Base-by-base conservation (phyloP, 23 tunicate species). In the Botrylloides violaceus region DNA sequence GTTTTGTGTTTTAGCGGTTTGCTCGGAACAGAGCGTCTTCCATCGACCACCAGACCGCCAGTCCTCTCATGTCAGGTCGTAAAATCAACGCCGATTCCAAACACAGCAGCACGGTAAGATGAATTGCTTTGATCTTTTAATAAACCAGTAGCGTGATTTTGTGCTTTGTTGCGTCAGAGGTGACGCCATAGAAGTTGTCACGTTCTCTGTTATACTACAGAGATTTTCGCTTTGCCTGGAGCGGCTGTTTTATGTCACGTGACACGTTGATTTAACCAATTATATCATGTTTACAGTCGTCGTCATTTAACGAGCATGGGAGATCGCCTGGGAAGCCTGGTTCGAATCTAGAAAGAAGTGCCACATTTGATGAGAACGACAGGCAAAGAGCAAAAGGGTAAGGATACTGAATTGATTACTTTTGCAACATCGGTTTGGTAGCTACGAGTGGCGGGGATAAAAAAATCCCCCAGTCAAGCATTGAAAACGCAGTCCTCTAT, bases 301-400 rank as follows among this genome's bases (percentile, higher is more conserved):
- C 71, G n/a, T 23, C 60, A 12, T 65, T 65, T 29, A 56, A 60
- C 39, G 79, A 65, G 1, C 26, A 39, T 12, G 23, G 70, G 48
- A 39, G 32, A 53, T 75, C 77, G 25, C 49, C 53, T 58, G 49
- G 70, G 1, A n/a, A 77, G 2, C 29, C 61, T 49, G 6, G 64
- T 4, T 48, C 3, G 22, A 64, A 63, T 26, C 6, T 61, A 26
- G 79, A 73, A 30, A 57, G 73, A 64, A 80, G 79, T 49, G 56
- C 85, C 15, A 73, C 85, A 12, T 62, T 80, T 33, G 79, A 80
- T 64, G 64, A 65, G 25, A 77, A 72, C 48, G 85, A 80, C 30
- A 66, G 85, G 61, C 78, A 73, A 49, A 49, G 76, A 77, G 63
- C 19, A 34, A 61, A 75, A 59, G 33, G 57, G 79, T 68, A 37